Evolutionary conservation across 2,888 invertebrate genomes (phyloP), one percentile per base, ranked within the genome.

Genomic region (Cyaniris semiargus): DNA sequence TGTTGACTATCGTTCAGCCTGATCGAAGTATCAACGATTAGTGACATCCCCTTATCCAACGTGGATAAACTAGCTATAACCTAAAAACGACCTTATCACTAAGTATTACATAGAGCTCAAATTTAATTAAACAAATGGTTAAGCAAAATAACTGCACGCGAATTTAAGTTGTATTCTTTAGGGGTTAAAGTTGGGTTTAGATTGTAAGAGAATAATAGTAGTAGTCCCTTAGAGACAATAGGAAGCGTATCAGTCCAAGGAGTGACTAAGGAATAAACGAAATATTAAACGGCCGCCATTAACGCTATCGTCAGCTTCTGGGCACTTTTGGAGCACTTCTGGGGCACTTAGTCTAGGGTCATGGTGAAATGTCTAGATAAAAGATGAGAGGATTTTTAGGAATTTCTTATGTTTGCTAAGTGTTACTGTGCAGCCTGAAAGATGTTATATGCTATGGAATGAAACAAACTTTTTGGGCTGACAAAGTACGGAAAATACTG

Each of bases 181-280:
- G 10, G 0, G 5, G 27, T 13, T 66, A 15, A 66, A 27, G 66
- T 66, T 6, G 18, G 4, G 31, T 15, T 66, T 66, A 5, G 66
- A 8, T 66, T 27, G 31, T 7, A 5, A 15, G 66, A 15, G 1
- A 10, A 7, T 66, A 66, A 27, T 66, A 66, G 27, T 13, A 66
- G 66, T 66, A 66, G 88, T 90, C 91, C 92, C 90, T 86, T 79
- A 88, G 91, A 91, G 88, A 92, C 90, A 91, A 90, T 90, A 89
- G 90, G 90, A 89, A 90, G 85, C 89, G 88, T 92, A 90, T 92
- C 89, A 90, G 84, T 84, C 83, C 87, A 88, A 91, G 88, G 89
- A 90, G 90, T 91, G 90, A 90, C 91, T 90, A 89, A 91, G 90
- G 88, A 85, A 88, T 88, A 90, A 89, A 86, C 85, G 84, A 88